Evolutionary conservation across 2,797 vertebrate genomes (phyloP).

Genomic region (Smutsia gigantea): DNA sequence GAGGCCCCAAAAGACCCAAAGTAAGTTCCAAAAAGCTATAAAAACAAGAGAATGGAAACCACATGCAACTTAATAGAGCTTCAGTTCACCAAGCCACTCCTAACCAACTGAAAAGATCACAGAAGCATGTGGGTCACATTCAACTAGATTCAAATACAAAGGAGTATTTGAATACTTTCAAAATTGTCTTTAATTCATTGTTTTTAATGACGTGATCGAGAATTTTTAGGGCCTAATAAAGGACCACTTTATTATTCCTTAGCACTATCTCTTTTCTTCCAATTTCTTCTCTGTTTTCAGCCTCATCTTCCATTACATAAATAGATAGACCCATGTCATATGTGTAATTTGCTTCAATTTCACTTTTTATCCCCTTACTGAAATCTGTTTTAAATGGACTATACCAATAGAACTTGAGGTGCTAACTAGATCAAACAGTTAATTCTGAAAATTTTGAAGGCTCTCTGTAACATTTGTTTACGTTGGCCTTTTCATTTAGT

Average conservation of each 20-base stretch:
- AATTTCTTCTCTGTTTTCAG: constrained; percentile 62
- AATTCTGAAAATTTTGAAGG: constrained; percentile 69
- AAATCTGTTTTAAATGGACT: constrained; percentile 78
- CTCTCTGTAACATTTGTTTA: constrained; percentile 71
- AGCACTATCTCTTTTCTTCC: constrained; percentile 38
- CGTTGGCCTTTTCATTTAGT: constrained; percentile 72
- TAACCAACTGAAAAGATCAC: constrained; percentile 68
- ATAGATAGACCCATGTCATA: constrained; percentile 72
- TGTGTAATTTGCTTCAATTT: constrained; percentile 71
- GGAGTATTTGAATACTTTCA: constrained; percentile 68
- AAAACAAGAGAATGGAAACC: constrained; percentile 84
- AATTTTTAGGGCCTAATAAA: constrained; percentile 58
- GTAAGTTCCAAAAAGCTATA: constrained; percentile 82
- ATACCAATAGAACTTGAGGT: constrained; percentile 69
- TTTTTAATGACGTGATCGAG: constrained; percentile 53
- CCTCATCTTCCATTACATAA: constrained; percentile 72
- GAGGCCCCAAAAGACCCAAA: constrained; percentile 78
- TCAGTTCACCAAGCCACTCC: constrained; percentile 73
- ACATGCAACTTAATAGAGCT: constrained; percentile 80
- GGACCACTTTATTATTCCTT: constrained; percentile 67
- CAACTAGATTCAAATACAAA: constrained; percentile 3
- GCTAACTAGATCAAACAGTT: constrained; percentile 75
- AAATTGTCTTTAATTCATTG: constrained; percentile 47
- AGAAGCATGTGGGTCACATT: constrained; percentile 68
- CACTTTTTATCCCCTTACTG: constrained; percentile 68